Evolutionary conservation across 2,888 invertebrate genomes (phyloP).

Genomic region (Autographa pulchrina): DNA sequence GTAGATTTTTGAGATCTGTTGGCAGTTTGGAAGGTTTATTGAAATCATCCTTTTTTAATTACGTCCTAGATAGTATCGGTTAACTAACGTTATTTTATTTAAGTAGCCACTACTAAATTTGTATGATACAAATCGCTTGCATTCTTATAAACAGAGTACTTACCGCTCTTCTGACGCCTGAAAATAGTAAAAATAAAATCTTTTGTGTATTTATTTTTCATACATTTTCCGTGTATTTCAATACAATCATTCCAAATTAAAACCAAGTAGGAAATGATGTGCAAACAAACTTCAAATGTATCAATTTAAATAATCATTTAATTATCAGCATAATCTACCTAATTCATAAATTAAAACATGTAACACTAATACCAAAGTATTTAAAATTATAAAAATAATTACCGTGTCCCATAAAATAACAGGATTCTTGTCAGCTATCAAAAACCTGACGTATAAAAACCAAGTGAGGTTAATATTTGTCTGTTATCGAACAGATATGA

Average conservation of each 20-base stretch:
- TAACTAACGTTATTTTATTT: slow-evolving; percentile 9
- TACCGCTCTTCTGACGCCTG: too few species aligned
- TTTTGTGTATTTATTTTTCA: too few species aligned
- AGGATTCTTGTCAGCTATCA: background rate
- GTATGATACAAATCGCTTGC: background rate
- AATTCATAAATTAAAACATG: slow-evolving; percentile 3
- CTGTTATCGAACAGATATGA: background rate
- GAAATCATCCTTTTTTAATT: slow-evolving; percentile 49
- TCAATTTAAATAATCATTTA: background rate
- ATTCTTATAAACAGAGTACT: background rate
- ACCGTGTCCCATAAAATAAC: slow-evolving; percentile 4
- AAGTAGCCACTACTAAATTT: background rate
- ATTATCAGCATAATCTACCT: background rate
- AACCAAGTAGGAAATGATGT: too few species aligned
- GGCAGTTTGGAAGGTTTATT: slow-evolving; percentile 48
- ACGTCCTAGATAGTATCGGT: slow-evolving; percentile 36
- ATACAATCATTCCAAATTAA: too few species aligned
- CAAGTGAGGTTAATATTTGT: background rate
- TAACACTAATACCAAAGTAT: background rate
- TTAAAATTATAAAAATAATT: background rate
- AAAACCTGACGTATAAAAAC: background rate
- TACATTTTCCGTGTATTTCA: too few species aligned
- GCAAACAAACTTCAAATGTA: background rate
- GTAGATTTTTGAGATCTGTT: slow-evolving; percentile 59
- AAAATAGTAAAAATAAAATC: too few species aligned